These are phyloP conservation scores for Antheraea yamamai DNA, from an alignment of 2,888 invertebrate species.

Conservation along the genomic window DNA sequence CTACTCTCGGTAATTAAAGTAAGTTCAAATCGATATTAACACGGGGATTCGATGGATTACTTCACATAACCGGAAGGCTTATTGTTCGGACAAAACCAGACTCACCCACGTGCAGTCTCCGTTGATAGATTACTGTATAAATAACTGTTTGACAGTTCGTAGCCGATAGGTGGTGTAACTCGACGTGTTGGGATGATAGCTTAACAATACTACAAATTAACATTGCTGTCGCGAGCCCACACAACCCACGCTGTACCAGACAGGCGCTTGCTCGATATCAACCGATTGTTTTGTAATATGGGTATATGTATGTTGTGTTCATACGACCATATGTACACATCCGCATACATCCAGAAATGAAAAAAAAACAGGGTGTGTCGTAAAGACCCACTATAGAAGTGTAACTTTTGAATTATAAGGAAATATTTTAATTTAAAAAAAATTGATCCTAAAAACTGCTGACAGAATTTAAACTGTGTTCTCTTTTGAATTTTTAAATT, in stretches of 20 bases:
- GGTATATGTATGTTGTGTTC: neutral
- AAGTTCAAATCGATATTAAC: conserved; percentile 10
- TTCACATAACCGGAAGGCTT: conserved; percentile 1
- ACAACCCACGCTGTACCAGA: conserved; percentile 39
- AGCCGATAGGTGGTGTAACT: conserved; percentile 37
- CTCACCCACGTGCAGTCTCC: conserved; percentile 46
- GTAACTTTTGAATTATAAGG: no score
- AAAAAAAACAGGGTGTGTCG: no score
- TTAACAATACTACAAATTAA: conserved; percentile 52
- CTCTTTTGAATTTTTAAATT: no score
- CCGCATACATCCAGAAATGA: no score
- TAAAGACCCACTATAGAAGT: no score
- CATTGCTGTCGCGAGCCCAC: conserved; percentile 44
- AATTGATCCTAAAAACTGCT: no score
- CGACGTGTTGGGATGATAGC: conserved; percentile 40
- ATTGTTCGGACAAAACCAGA: conserved; percentile 12
- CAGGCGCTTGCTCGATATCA: conserved; percentile 7
- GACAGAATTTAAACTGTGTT: no score
- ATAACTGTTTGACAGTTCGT: conserved; percentile 42
- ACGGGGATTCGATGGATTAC: conserved; percentile 1
- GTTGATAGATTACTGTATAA: conserved; percentile 51
- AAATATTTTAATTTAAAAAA: no score
- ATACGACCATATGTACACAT: neutral
- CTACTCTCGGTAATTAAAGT: neutral
- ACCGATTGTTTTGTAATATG: conserved; percentile 7